These are phyloP conservation scores for Lutjanus argentimaculatus DNA, from an alignment of 2,797 vertebrate genomes.

Conservation along the genomic window DNA sequence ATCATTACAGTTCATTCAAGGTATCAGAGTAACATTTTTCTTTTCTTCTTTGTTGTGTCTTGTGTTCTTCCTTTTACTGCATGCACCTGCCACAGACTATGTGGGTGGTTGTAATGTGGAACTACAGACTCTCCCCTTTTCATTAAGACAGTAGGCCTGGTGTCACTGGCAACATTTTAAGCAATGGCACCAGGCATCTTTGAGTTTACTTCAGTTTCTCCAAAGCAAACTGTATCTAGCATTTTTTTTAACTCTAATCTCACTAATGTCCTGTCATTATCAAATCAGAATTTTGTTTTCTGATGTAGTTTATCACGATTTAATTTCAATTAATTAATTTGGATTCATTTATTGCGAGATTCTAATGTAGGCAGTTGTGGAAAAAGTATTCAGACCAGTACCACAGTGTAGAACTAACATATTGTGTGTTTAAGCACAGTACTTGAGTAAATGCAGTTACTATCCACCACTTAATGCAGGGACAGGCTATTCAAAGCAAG, in stretches of 20 bases:
- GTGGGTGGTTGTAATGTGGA: slow-evolving; percentile 44
- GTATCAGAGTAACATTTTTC: slow-evolving; percentile 2
- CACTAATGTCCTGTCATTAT: too few species aligned
- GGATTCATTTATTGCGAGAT: not conserved
- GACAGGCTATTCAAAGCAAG: not conserved
- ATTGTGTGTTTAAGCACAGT: too few species aligned
- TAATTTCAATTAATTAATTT: not conserved
- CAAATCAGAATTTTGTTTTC: too few species aligned
- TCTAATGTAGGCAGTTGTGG: not conserved
- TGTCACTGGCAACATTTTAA: not conserved
- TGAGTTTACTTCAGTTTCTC: not conserved
- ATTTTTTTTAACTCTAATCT: not conserved
- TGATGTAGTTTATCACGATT: not conserved
- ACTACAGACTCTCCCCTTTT: slow-evolving; percentile 4
- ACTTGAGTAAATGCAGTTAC: too few species aligned
- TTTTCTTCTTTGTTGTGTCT: slow-evolving; percentile 31
- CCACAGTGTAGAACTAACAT: too few species aligned
- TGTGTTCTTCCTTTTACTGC: slow-evolving; percentile 27
- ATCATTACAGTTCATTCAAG: not conserved
- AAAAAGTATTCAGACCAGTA: too few species aligned
- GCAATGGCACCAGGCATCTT: not conserved
- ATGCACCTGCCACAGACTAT: slow-evolving; percentile 52
- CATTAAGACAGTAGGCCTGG: not conserved
- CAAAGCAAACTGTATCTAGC: not conserved
- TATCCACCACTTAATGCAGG: not conserved